A percentile compares a stretch with the other conserved stretches of the same genome.
Conservation (phyloP, 2,113 vertebrate species). For the Ptilonorhynchus violaceus region DNA sequence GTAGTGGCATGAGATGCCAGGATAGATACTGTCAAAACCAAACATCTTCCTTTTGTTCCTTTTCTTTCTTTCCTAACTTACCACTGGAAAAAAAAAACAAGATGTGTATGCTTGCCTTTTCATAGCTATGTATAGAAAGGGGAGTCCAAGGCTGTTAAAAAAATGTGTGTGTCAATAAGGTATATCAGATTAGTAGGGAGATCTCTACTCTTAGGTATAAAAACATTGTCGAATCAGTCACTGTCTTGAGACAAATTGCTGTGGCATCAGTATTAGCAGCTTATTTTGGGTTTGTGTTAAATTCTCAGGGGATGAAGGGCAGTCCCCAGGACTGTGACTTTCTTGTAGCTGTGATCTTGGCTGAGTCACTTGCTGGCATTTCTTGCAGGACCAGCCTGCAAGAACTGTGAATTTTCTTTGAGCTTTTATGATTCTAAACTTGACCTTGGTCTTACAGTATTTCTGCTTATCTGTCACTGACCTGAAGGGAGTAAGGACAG, state of each 20-base stretch:
- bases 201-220: not conserved
- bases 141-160: not conserved
- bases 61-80: not conserved
- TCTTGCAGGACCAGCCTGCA: not conserved
- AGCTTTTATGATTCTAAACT: not conserved
- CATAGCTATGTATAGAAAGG: not conserved
- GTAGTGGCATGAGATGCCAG: constrained; percentile 41
- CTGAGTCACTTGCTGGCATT: not conserved
- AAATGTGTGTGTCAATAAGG: not conserved
- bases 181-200: not conserved
- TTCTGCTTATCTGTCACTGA: constrained; percentile 29
- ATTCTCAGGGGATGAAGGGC: not conserved
- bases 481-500: not conserved
- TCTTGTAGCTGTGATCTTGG: not conserved
- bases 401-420: not conserved
- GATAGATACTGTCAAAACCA: constrained; percentile 60
- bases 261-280: not conserved
- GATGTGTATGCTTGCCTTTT: not conserved
- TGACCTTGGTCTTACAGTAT: not conserved
- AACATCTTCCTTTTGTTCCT: not conserved
- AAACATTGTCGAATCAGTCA: not conserved
- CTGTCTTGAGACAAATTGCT: not conserved
- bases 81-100: not conserved
- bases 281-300: not conserved
- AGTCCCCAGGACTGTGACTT: not conserved